Evolutionary conservation across 1,140 invertebrate species (phyloP).

Genomic region (Ectropis grisescens): DNA sequence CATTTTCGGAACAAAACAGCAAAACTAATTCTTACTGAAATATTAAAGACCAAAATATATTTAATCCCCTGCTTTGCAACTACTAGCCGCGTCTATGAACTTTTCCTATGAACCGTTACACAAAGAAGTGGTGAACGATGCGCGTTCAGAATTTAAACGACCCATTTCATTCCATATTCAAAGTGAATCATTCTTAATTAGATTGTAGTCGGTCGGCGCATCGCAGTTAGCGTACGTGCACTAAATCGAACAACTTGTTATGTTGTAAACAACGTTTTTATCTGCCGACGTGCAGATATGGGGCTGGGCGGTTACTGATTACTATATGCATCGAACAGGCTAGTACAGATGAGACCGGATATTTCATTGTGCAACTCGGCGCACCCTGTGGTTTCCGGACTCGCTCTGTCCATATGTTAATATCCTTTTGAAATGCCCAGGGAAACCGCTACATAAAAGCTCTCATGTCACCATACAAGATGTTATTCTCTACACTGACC

Average conservation of each 20-base stretch:
- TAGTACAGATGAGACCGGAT: slow-evolving; percentile 11
- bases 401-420: too few species aligned
- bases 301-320: slow-evolving; percentile 3
- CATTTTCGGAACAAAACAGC: too few species aligned
- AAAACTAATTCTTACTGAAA: too few species aligned
- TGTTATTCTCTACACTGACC: too few species aligned
- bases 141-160: slow-evolving; percentile 21
- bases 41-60: too few species aligned
- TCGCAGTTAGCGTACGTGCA: slow-evolving; percentile 12
- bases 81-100: too few species aligned
- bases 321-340: too few species aligned
- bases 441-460: too few species aligned
- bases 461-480: too few species aligned
- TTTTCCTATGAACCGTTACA: too few species aligned
- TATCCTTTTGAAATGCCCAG: too few species aligned
- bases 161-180: slow-evolving; percentile 18
- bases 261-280: slow-evolving; percentile 12
- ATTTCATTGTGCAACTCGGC: slow-evolving; percentile 26
- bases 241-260: slow-evolving; percentile 7
- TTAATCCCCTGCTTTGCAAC: too few species aligned
- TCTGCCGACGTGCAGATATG: slow-evolving; percentile 14
- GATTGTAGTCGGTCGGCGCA: slow-evolving; percentile 12
- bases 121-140: slow-evolving; percentile 8
- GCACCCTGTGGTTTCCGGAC: slow-evolving; percentile 23
- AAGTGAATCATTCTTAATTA: slow-evolving; percentile 18